A percentile compares a stretch with the other conserved stretches of the same genome.
Conservation (phyloP, 2,888 invertebrate genomes). For the Tiliacea aurago region DNA sequence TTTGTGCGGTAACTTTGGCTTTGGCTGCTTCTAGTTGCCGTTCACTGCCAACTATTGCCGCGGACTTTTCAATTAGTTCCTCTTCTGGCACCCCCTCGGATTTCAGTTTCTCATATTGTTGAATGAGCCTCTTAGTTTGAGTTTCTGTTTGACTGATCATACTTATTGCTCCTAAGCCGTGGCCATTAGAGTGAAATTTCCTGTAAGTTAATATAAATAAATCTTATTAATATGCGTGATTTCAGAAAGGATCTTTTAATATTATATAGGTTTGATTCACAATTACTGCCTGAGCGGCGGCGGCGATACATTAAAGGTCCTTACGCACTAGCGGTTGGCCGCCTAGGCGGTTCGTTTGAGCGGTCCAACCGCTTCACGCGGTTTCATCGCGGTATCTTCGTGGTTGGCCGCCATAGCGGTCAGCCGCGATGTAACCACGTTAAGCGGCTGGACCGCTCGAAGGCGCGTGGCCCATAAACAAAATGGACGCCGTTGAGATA, state of each 20-base stretch:
- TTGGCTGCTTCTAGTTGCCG: conserved; percentile 70
- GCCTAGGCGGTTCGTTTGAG: too few relatives aligned
- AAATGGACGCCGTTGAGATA: too few relatives aligned
- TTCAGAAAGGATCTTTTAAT: neutral
- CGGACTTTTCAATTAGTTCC: conserved; percentile 86
- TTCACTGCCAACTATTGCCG: conserved; percentile 73
- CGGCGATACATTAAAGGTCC: neutral
- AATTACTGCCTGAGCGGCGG: too few relatives aligned
- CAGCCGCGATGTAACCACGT: too few relatives aligned
- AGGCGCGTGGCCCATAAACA: too few relatives aligned
- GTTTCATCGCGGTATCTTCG: too few relatives aligned
- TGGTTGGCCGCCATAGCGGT: too few relatives aligned
- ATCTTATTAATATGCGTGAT: neutral
- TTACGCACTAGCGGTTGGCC: too few relatives aligned
- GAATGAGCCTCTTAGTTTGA: conserved; percentile 91
- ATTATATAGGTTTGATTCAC: neutral
- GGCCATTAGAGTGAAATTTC: conserved; percentile 92
- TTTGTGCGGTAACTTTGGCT: conserved; percentile 66
- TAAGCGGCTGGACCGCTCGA: too few relatives aligned
- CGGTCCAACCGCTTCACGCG: too few relatives aligned
- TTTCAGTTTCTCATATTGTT: conserved; percentile 91
- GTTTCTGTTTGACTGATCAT: conserved; percentile 89
- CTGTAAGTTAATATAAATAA: conserved; percentile 81
- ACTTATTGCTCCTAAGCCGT: conserved; percentile 89
- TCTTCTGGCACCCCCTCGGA: conserved; percentile 88